phyloP scores from a whole-genome alignment of 2,797 vertebrate genomes.

The Delichon dasypus region DNA sequence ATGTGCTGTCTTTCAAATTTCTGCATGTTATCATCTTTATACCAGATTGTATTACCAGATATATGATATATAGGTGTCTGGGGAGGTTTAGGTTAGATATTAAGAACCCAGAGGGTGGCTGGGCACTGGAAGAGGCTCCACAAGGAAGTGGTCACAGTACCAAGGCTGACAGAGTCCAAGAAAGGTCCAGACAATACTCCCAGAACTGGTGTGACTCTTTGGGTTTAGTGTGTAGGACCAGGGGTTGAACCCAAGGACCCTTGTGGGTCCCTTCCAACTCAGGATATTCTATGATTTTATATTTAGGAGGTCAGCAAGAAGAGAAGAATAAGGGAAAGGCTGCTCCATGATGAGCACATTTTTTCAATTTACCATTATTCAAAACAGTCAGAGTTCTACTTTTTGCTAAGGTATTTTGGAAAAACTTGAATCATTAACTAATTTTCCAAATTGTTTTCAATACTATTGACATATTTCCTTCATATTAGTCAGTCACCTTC shows the following conservation, averaged over 20 bases:
- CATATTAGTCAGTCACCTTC: neutral
- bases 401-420: neutral
- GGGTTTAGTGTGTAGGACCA: neutral
- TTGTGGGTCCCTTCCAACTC: neutral
- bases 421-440: neutral
- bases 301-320: neutral
- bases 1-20: neutral
- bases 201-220: neutral
- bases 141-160: neutral
- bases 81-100: neutral
- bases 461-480: neutral
- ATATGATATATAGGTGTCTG: neutral
- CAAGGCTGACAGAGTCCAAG: neutral
- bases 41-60: neutral
- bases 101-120: neutral
- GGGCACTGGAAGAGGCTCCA: neutral
- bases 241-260: neutral
- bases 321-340: neutral
- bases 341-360: neutral
- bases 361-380: neutral
- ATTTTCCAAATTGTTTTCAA: neutral
- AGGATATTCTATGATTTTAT: neutral
- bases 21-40: neutral
- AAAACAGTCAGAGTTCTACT: neutral
- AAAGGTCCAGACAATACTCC: neutral